phyloP scores from a whole-genome alignment of 2,113 vertebrate genomes.

The Mirza zaza region DNA sequence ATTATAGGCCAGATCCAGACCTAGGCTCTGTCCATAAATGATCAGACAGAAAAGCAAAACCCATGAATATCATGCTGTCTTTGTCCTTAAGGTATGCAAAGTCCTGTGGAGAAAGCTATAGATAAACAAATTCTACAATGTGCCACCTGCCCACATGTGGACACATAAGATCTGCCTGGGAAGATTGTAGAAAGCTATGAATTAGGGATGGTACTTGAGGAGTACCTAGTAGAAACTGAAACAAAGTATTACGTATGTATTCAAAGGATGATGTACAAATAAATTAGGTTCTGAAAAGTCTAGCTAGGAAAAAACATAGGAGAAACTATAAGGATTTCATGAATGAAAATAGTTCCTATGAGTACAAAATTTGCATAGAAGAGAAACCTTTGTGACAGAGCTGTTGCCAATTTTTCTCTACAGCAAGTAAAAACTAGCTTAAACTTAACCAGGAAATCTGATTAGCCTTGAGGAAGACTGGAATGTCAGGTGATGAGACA shows the following conservation, averaged over 20 bases:
- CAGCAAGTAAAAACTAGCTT: not conserved
- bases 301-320: not conserved
- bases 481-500: not conserved
- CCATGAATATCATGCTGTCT: not conserved
- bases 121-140: not conserved
- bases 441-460: not conserved
- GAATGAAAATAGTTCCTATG: not conserved
- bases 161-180: not conserved
- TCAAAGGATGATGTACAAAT: not conserved
- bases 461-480: not conserved
- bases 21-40: not conserved
- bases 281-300: not conserved
- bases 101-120: not conserved
- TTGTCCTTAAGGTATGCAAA: not conserved
- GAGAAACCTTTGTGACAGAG: not conserved
- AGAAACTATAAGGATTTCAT: not conserved
- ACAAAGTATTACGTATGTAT: not conserved
- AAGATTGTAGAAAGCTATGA: not conserved
- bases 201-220: not conserved
- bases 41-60: not conserved
- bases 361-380: not conserved
- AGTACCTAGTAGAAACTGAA: not conserved
- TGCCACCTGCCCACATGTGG: not conserved
- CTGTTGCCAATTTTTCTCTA: not conserved
- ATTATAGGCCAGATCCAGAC: not conserved